Base-by-base conservation (phyloP, 2,888 invertebrate genomes). In the Drosophila bunnanda region DNA sequence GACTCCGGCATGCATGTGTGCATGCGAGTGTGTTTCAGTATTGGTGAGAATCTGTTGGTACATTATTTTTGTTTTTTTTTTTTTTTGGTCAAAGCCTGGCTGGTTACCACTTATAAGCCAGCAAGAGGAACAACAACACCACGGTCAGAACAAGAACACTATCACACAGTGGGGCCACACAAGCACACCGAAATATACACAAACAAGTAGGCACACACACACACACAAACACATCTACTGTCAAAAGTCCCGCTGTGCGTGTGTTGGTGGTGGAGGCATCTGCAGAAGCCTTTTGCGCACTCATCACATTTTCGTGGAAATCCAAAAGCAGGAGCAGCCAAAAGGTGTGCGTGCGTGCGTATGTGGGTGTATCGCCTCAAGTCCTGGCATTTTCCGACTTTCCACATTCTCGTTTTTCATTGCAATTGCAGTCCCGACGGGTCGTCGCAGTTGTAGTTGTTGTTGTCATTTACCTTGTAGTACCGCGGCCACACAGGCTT, bases 281-380 rank as follows among this genome's bases (percentile, higher is more conserved):
- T 84, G 80, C 77, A 83, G 82, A 80, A 87, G 88, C 89, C 89
- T 89, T 86, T 81, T 85, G 88, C 89, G 88, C 83, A 91, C 85
- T 90, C 90, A 91, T 90, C 83, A 82, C 79, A 82, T 89, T 91
- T 90, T 90, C 91, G 88, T 90, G 89, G 91, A 90, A 91, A 89
- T 90, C 77, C 81, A 75, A 83, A 80, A 77, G 41, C 9, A 65
- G 64, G 64, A 65, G 41, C 41, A 32, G 20, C 20, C 75, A 79
- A 80, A 90, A 90, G 34, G 38, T 67, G 56, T 68, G 43, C 22
- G n/a, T 66, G 59, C 71, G 57, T 68, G 22, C 7, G 22, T 50
- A 13, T 32, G 50, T 20, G 13, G 17, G 48, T 32, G 32, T 52
- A 15, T 15, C 15, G 32, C 10, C 10, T 1, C 17, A 39, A 28